Conservation (phyloP, 2,888 invertebrate genomes). For the Caenorhabditis macrosperma region DNA sequence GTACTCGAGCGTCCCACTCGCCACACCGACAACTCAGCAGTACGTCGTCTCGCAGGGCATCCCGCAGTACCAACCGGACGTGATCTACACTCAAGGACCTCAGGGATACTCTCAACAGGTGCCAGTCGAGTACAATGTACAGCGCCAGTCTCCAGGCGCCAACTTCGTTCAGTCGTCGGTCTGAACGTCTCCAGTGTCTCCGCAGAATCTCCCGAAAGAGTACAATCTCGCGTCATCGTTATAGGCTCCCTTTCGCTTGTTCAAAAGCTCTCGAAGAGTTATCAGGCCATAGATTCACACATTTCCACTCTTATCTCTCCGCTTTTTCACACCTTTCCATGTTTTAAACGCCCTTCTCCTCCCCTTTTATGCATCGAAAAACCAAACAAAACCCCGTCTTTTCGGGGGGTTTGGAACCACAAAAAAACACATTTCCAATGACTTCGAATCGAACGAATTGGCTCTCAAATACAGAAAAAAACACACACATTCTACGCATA, state of each 20-base stretch:
- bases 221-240: slow-evolving; percentile 15
- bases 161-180: slow-evolving; percentile 58
- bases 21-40: slow-evolving; percentile 63
- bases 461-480: background rate
- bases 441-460: background rate
- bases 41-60: slow-evolving; percentile 48
- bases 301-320: slow-evolving; percentile 16
- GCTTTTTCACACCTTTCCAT: slow-evolving; percentile 32
- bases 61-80: slow-evolving; percentile 64
- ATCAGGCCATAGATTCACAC: slow-evolving; percentile 41
- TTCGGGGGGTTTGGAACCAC: slow-evolving; percentile 4
- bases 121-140: slow-evolving; percentile 62
- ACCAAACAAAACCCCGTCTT: slow-evolving; percentile 11
- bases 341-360: background rate
- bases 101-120: slow-evolving; percentile 56
- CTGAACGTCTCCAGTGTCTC: slow-evolving; percentile 14
- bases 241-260: background rate
- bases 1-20: slow-evolving; percentile 59
- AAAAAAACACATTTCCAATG: background rate
- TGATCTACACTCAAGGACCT: slow-evolving; percentile 67
- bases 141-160: slow-evolving; percentile 35
- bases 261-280: slow-evolving; percentile 23
- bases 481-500: slow-evolving; percentile 54
- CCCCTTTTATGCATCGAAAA: slow-evolving; percentile 6
- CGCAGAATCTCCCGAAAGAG: background rate